Evolutionary conservation across 2,888 invertebrate genomes (phyloP), one percentile per base, ranked within the genome.

Genomic region (Amiota communis): DNA sequence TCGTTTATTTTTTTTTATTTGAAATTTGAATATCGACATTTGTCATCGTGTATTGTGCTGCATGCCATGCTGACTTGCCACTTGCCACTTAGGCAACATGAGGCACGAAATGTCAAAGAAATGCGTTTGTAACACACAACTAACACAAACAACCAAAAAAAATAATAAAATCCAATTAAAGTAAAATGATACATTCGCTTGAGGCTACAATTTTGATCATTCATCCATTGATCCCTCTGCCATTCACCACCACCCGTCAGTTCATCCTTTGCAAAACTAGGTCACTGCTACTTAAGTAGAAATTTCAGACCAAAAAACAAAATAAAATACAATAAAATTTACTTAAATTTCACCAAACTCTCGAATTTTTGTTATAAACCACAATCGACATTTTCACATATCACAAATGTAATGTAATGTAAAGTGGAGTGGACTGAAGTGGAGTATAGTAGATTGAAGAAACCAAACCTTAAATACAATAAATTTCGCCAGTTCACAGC

Each of bases 1-100:
- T 36, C 8, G 36, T 36, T 36, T n/a, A n/a, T n/a, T n/a, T n/a
- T n/a, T 23, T 36, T 36, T 36, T 23, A 61, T 56, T 72, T 80
- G 82, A 80, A 83, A 85, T 83, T 83, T 83, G 85, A 83, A 85
- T 83, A 83, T 85, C 83, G 84, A 85, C 83, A 83, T 83, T 83
- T 83, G 83, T 85, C 83, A 85, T 83, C 83, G 82, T 83, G 82
- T 85, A 85, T 83, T 85, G 82, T 85, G 82, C 75, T 71, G 80
- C 82, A 85, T 85, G 79, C 82, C 83, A 78, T 76, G 72, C 75
- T 79, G 57, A 67, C 53, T 36, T 17, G 53, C 53, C n/a, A n/a
- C n/a, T 20, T 61, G 61, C 61, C 61, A 61, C 20, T 61, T 20
- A 61, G 63, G 23, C 63, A 36, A 63, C 63, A 63, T 20, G 63